Conservation (phyloP, 2,888 invertebrate genomes). For the Meiosimyza decipiens region DNA sequence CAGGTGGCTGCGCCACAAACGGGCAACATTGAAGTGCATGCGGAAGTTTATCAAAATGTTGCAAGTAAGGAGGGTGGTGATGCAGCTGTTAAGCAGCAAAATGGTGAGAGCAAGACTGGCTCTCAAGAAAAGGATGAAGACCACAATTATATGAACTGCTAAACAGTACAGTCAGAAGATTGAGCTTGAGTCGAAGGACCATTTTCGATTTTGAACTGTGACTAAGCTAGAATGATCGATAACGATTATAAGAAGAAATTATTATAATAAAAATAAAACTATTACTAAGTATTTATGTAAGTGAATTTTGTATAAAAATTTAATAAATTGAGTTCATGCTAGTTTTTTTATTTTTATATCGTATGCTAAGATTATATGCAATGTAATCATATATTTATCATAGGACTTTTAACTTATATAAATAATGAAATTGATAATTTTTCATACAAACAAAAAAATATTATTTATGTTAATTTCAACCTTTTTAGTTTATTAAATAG, state of each 20-base stretch:
- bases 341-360: background rate
- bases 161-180: constrained; percentile 9
- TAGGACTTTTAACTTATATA: background rate
- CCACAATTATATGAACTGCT: constrained; percentile 62
- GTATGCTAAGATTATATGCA: background rate
- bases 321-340: background rate
- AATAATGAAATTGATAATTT: constrained; percentile 21
- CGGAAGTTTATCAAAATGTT: constrained; percentile 63
- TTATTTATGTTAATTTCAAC: too few relatives aligned
- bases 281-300: background rate
- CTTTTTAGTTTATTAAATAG: too few relatives aligned
- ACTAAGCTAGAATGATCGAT: too few relatives aligned
- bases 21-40: constrained; percentile 57
- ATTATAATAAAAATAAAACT: background rate
- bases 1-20: constrained; percentile 49
- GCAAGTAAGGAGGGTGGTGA: constrained; percentile 39
- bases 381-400: constrained; percentile 24
- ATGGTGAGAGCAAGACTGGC: background rate
- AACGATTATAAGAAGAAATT: too few relatives aligned
- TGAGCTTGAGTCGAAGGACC: background rate
- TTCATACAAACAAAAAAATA: too few relatives aligned
- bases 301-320: background rate
- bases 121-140: constrained; percentile 1
- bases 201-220: too few relatives aligned
- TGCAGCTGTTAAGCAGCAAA: constrained; percentile 6